phyloP scores from a whole-genome alignment of 2,797 vertebrate species.

The Coccyzus lansbergi region DNA sequence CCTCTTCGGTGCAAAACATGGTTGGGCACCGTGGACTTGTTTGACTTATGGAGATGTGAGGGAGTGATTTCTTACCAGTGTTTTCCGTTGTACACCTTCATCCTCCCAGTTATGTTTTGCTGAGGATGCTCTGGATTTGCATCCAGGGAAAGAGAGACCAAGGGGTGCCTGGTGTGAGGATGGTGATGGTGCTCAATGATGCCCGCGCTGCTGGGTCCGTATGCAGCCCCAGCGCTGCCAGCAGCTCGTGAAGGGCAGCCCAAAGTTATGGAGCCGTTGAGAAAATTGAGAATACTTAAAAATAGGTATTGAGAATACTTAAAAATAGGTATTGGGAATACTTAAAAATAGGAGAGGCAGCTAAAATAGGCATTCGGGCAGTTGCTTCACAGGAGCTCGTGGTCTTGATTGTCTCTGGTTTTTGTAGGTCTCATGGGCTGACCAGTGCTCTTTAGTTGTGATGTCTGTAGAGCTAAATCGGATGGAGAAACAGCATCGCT shows the following conservation, averaged over 20 bases:
- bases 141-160: neutral
- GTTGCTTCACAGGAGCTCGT: neutral
- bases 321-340: neutral
- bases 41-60: fast-evolving
- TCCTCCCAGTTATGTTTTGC: neutral
- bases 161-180: fast-evolving
- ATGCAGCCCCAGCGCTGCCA: fast-evolving
- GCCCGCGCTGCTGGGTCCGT: fast-evolving
- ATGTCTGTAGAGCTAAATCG: fast-evolving
- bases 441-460: fast-evolving
- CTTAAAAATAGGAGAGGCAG: neutral
- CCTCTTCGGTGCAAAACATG: neutral
- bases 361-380: neutral
- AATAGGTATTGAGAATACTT: no score
- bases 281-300: no score
- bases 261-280: neutral
- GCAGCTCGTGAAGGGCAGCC: neutral
- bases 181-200: neutral
- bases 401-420: neutral
- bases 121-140: neutral
- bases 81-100: neutral
- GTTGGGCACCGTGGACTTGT: fast-evolving
- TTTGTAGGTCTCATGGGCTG: fast-evolving
- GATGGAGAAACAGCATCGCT: fast-evolving
- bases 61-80: fast-evolving